These are phyloP conservation scores for Auanema sp. DNA, from an alignment of 2,888 invertebrate genomes.

Conservation along the genomic window DNA sequence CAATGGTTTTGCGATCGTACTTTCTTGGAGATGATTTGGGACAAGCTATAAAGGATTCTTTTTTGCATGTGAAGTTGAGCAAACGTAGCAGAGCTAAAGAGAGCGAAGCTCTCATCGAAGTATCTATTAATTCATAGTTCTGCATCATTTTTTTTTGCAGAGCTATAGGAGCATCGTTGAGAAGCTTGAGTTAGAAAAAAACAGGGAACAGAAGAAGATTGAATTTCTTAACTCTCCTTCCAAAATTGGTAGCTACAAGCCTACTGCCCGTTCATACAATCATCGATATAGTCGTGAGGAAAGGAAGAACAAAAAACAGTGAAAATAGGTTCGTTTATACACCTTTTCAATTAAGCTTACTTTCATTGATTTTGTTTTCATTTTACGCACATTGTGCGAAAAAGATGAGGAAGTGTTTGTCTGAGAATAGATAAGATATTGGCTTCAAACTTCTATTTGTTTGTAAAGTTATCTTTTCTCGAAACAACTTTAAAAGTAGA, in stretches of 20 bases:
- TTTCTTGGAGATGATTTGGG: conserved; percentile 15
- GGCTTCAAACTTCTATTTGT: too few species aligned
- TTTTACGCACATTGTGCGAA: too few species aligned
- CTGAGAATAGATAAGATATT: too few species aligned
- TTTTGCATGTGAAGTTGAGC: not conserved
- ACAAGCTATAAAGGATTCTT: not conserved
- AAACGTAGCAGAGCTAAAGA: not conserved
- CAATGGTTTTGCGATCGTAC: conserved; percentile 10
- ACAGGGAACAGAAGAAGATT: not conserved
- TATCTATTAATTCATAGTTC: not conserved
- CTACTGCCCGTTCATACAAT: not conserved
- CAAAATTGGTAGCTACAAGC: not conserved
- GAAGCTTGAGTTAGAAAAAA: conserved; percentile 10
- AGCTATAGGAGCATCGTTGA: conserved; percentile 2
- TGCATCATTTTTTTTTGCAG: conserved; percentile 2
- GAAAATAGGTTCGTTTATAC: too few species aligned
- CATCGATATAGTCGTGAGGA: conserved; percentile 18
- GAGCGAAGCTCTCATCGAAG: conserved; percentile 5
- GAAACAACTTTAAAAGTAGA: too few species aligned
- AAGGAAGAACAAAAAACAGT: not conserved
- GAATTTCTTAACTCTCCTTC: conserved; percentile 11
- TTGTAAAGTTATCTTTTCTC: too few species aligned
- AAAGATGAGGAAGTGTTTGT: too few species aligned
- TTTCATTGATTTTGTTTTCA: too few species aligned
- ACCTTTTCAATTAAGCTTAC: too few species aligned